A percentile compares a stretch with the other conserved stretches of the same genome.
These are phyloP conservation scores for Eurystomus glaucurus DNA, from an alignment of 2,797 vertebrate species.

Conservation along the genomic window DNA sequence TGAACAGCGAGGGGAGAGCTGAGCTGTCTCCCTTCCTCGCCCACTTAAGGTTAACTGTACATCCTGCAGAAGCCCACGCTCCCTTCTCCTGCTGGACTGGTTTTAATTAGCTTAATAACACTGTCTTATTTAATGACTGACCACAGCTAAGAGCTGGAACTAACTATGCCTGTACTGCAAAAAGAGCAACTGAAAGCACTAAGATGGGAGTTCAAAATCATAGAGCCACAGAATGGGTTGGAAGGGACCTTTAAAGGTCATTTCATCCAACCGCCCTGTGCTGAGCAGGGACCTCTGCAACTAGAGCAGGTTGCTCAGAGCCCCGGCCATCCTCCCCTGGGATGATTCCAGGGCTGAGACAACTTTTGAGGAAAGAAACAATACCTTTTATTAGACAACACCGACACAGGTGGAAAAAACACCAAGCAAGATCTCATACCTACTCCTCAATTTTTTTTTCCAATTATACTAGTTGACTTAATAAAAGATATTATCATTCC, in stretches of 20 bases:
- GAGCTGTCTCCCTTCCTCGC: constrained; percentile 46
- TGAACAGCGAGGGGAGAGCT: constrained; percentile 1
- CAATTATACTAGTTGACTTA: background rate
- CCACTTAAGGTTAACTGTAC: constrained; percentile 62
- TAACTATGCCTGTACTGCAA: background rate
- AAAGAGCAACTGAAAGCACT: background rate
- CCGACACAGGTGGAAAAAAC: rapidly evolving
- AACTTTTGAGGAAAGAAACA: background rate
- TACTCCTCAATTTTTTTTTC: background rate
- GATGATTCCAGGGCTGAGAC: background rate
- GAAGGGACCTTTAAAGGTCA: background rate
- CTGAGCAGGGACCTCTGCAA: background rate
- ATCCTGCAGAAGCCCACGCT: constrained; percentile 39
- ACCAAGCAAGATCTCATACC: background rate
- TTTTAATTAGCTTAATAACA: constrained; percentile 68
- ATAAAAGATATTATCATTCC: background rate
- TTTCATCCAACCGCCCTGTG: background rate
- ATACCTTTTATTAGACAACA: background rate
- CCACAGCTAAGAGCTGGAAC: background rate
- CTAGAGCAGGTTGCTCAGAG: background rate
- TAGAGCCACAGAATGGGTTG: background rate
- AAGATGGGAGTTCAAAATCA: background rate
- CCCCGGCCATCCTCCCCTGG: background rate
- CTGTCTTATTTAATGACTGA: constrained; percentile 53
- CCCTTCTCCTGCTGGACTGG: constrained; percentile 53